These are phyloP conservation scores for Microcebus griseorufus DNA, from an alignment of 2,113 vertebrate genomes.

Conservation along the genomic window DNA sequence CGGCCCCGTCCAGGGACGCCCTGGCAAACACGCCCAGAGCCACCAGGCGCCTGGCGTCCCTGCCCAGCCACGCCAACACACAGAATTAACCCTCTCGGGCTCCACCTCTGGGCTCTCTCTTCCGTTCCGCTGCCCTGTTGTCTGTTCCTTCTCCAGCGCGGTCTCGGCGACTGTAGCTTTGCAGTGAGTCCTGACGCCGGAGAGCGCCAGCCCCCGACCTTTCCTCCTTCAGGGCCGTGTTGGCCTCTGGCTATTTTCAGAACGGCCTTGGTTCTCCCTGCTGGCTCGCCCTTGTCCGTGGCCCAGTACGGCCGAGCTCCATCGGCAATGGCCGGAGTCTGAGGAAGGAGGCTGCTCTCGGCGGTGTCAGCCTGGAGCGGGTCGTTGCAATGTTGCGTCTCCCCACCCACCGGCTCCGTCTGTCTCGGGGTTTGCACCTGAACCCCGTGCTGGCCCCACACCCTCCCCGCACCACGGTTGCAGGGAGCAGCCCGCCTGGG, in stretches of 20 bases:
- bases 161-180: not conserved
- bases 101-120: not conserved
- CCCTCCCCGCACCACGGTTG: rapidly evolving
- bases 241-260: not conserved
- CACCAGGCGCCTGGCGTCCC: too few relatives aligned
- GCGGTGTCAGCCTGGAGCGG: rapidly evolving
- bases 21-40: not conserved
- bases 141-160: rapidly evolving
- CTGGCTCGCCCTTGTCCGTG: rapidly evolving
- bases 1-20: not conserved
- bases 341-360: too few relatives aligned
- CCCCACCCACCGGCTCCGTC: rapidly evolving
- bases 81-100: rapidly evolving
- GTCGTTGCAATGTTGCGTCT: rapidly evolving
- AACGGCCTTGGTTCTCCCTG: too few relatives aligned
- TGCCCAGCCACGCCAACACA: too few relatives aligned
- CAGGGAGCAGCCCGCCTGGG: rapidly evolving
- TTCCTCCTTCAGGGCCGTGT: rapidly evolving
- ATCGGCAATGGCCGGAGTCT: not conserved
- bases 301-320: too few relatives aligned
- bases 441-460: not conserved
- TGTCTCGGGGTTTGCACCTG: rapidly evolving
- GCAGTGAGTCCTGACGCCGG: rapidly evolving
- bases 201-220: rapidly evolving
- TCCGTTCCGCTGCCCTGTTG: rapidly evolving